Evolutionary conservation across 1,140 invertebrate genomes (phyloP).

Genomic region (Caenorhabditis tropicalis): DNA sequence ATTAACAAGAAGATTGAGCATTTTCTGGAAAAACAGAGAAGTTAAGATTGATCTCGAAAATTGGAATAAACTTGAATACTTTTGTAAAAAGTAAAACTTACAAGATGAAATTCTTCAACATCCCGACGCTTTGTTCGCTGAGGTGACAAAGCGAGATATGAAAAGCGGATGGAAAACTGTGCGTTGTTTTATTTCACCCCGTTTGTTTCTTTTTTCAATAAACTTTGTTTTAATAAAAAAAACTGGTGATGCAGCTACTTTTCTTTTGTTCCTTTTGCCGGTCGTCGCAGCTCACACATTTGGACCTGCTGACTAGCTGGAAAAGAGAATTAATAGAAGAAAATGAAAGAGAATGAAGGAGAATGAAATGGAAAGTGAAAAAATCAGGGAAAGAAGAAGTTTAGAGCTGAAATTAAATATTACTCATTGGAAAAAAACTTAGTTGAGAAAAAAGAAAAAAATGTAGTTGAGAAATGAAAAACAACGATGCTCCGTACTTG

Average conservation of each 20-base stretch:
- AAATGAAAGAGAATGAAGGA: not conserved
- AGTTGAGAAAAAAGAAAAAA: too few species aligned
- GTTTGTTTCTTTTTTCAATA: constrained; percentile 2
- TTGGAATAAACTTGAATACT: not conserved
- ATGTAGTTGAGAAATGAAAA: not conserved
- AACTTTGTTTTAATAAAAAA: not conserved
- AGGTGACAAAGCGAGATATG: not conserved
- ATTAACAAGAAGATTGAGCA: not conserved
- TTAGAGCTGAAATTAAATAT: not conserved
- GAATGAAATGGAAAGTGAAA: not conserved
- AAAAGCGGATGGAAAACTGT: not conserved
- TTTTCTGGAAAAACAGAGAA: constrained; percentile 40
- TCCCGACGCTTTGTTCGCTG: not conserved
- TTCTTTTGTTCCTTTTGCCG: constrained; percentile 10
- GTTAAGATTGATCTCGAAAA: too few species aligned
- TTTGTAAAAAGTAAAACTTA: not conserved
- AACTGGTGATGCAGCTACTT: not conserved
- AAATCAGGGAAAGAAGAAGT: not conserved
- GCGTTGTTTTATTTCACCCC: constrained; percentile 4
- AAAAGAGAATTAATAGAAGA: not conserved
- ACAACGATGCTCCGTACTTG: not conserved
- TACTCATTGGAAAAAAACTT: too few species aligned
- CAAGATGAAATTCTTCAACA: constrained; percentile 4
- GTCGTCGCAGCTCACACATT: constrained; percentile 39
- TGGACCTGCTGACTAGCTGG: constrained; percentile 10